Conservation (phyloP, 2,113 vertebrate species). For the Nerophis ophidion region DNA sequence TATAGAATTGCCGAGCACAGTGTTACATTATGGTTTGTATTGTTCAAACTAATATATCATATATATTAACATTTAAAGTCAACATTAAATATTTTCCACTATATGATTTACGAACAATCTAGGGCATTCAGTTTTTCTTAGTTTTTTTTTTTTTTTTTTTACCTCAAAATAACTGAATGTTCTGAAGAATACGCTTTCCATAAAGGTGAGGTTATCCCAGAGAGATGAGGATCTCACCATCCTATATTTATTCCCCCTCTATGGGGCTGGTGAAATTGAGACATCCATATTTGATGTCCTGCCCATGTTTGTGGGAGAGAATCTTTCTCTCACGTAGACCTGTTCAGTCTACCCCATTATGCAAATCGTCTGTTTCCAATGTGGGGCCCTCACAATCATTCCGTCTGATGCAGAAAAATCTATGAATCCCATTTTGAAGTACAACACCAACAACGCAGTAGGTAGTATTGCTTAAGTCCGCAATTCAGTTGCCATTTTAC, state of each 20-base stretch:
- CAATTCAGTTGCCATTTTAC: constrained; percentile 33
- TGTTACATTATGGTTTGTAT: no score
- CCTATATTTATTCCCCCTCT: constrained; percentile 24
- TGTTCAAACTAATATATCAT: no score
- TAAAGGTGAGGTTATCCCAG: constrained; percentile 27
- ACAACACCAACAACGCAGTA: constrained; percentile 7
- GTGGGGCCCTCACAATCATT: constrained; percentile 1
- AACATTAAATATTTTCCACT: no score
- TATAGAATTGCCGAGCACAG: no score
- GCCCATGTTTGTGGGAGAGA: constrained; percentile 17
- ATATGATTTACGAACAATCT: no score
- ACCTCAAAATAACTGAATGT: constrained; percentile 23
- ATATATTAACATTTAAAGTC: no score
- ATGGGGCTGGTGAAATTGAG: constrained; percentile 39
- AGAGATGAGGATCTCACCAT: constrained; percentile 42
- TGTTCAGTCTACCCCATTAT: constrained; percentile 7
- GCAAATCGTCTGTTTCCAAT: constrained; percentile 27
- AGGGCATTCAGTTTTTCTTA: no score
- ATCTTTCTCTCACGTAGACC: neutral
- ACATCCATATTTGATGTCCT: constrained; percentile 62
- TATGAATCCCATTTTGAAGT: constrained; percentile 37
- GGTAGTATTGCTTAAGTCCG: constrained; percentile 10
- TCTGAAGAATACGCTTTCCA: neutral
- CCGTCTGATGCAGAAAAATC: constrained; percentile 17
- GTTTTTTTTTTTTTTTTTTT: neutral